These are phyloP conservation scores for Acleris emargana DNA, from an alignment of 2,888 invertebrate species.

Conservation along the genomic window DNA sequence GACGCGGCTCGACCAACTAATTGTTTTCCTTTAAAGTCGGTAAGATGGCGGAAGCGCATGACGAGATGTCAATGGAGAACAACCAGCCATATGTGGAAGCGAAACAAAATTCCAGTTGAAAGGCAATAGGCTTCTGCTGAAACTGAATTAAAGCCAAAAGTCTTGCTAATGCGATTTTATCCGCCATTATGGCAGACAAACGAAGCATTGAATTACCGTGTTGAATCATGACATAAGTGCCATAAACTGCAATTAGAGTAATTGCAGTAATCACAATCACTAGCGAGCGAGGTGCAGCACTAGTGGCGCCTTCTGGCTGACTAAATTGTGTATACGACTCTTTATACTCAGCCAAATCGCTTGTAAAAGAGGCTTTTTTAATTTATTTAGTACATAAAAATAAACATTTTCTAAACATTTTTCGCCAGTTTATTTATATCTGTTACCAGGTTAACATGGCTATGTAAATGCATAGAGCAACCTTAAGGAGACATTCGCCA, in stretches of 20 bases:
- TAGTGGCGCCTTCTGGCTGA: constrained; percentile 8
- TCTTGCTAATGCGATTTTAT: neutral
- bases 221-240: constrained; percentile 28
- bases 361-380: no score
- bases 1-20: constrained; percentile 30
- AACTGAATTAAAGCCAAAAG: neutral
- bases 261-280: constrained; percentile 47
- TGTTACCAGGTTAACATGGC: constrained; percentile 34
- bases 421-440: constrained; percentile 27
- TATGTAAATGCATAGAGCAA: constrained; percentile 33
- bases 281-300: constrained; percentile 7
- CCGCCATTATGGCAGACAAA: neutral
- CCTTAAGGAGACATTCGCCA: constrained; percentile 22
- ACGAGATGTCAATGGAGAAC: constrained; percentile 5
- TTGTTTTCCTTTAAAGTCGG: constrained; percentile 24
- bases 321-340: no score
- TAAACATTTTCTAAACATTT: neutral
- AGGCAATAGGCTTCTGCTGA: neutral
- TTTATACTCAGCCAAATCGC: no score
- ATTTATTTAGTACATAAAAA: neutral
- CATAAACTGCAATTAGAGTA: constrained; percentile 49
- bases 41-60: constrained; percentile 4
- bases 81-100: neutral
- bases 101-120: neutral
- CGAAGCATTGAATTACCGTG: constrained; percentile 21